These are phyloP conservation scores for Sebastes schlegelii DNA, from an alignment of 2,113 vertebrate species.

Conservation along the genomic window DNA sequence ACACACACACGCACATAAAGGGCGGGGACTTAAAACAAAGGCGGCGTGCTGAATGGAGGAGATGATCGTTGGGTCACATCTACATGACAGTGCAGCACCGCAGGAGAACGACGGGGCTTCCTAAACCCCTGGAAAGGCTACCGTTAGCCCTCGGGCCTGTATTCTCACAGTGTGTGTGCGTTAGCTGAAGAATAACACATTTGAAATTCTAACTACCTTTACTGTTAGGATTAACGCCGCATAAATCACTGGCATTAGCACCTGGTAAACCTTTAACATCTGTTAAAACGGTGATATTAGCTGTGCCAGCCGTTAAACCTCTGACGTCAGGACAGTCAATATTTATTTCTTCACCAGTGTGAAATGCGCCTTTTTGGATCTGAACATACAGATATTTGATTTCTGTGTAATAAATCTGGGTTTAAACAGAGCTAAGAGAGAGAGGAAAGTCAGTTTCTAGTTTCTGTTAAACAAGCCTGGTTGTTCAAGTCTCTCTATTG, in stretches of 20 bases:
- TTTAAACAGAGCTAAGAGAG: not conserved
- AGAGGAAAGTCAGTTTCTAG: conserved; percentile 3
- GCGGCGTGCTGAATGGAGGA: conserved; percentile 36
- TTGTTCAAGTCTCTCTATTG: not conserved
- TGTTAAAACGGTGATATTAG: conserved; percentile 3
- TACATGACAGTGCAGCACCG: conserved; percentile 72
- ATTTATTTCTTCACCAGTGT: not conserved
- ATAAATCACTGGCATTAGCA: conserved; percentile 49
- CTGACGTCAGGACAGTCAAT: not conserved
- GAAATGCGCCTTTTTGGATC: not conserved
- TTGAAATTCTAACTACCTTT: conserved; percentile 55
- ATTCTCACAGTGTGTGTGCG: conserved; percentile 11
- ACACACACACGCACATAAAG: conserved; percentile 18
- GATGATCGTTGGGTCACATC: conserved; percentile 69
- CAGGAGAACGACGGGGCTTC: conserved; percentile 57
- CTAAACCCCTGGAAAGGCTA: conserved; percentile 39
- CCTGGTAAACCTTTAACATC: conserved; percentile 21
- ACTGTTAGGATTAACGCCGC: conserved; percentile 23
- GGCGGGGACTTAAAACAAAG: conserved; percentile 61
- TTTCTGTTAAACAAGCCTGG: not conserved
- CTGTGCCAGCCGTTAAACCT: not conserved
- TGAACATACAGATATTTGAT: not conserved
- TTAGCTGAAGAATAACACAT: conserved; percentile 35
- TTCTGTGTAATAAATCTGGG: not conserved
- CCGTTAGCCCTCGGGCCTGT: conserved; percentile 46